Evolutionary conservation across 2,888 invertebrate genomes (phyloP).

Genomic region (Linnaemya tessellans): DNA sequence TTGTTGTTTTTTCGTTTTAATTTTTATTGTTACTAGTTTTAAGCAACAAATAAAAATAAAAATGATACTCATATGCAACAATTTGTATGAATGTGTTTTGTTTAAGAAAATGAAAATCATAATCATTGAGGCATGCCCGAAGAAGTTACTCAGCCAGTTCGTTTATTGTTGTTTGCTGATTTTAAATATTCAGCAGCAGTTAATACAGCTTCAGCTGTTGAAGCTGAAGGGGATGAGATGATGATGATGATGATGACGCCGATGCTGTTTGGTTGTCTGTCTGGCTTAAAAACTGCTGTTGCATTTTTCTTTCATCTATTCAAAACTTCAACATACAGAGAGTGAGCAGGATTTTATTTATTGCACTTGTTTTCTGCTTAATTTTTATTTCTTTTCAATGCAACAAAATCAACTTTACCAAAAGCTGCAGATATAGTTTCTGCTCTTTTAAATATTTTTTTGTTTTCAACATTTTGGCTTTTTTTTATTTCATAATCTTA

Average conservation of each 20-base stretch:
- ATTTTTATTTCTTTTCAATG: conserved; percentile 1
- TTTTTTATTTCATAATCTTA: conserved; percentile 36
- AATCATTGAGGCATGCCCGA: conserved; percentile 66
- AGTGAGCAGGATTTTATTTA: conserved; percentile 22
- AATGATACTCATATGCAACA: background rate
- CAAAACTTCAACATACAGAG: background rate
- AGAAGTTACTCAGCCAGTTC: conserved; percentile 67
- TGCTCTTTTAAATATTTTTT: conserved; percentile 7
- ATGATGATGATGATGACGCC: conserved; percentile 12
- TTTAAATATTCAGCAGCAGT: conserved; percentile 52
- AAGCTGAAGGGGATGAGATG: background rate
- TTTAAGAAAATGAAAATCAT: conserved; percentile 61
- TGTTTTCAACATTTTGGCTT: background rate
- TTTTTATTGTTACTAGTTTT: background rate
- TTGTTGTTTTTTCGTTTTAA: conserved; percentile 32
- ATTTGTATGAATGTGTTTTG: conserved; percentile 22
- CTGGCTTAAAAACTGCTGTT: conserved; percentile 14
- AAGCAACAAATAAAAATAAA: background rate
- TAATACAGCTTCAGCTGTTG: conserved; percentile 36
- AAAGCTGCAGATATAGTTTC: conserved; percentile 32
- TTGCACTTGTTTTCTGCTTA: conserved; percentile 60
- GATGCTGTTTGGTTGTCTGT: conserved; percentile 20
- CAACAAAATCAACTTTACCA: conserved; percentile 8
- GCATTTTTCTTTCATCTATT: conserved; percentile 10
- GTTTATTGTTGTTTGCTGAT: conserved; percentile 40